Percentiles rank a stretch among this genome's conserved stretches.
These are phyloP conservation scores for Maniola hyperantus DNA, from an alignment of 2,888 invertebrate genomes.

Conservation along the genomic window DNA sequence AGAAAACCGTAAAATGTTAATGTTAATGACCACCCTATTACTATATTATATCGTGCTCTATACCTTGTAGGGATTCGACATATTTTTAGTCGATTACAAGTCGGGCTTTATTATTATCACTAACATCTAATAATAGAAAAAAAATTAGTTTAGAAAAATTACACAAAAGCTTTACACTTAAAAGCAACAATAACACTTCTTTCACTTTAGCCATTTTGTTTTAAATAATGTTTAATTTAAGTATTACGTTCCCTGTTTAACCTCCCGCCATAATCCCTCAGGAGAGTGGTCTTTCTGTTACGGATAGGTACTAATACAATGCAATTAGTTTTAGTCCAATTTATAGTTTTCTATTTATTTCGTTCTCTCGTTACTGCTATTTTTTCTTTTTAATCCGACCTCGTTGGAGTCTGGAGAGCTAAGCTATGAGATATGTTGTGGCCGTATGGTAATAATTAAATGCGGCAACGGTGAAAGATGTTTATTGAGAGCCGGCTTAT, in stretches of 20 bases:
- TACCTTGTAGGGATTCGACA: constrained; percentile 1
- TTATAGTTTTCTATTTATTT: constrained; percentile 14
- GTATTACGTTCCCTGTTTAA: neutral
- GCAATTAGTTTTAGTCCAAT: constrained; percentile 19
- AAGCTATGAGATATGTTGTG: too few relatives aligned
- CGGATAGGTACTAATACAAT: constrained; percentile 16
- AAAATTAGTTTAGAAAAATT: neutral
- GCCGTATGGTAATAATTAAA: too few relatives aligned
- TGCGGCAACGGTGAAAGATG: too few relatives aligned
- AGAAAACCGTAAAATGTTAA: constrained; percentile 24
- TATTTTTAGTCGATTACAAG: neutral
- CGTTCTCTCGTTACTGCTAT: neutral
- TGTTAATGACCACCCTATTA: constrained; percentile 23
- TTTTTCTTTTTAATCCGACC: neutral
- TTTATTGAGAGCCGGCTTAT: too few relatives aligned
- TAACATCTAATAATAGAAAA: too few relatives aligned
- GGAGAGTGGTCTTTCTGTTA: constrained; percentile 14
- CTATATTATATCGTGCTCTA: constrained; percentile 2
- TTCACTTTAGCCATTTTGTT: neutral
- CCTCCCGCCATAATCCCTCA: constrained; percentile 8
- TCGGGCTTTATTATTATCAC: too few relatives aligned
- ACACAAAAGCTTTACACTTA: neutral
- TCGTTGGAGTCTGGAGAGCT: neutral
- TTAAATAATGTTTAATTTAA: constrained; percentile 4
- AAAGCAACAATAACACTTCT: neutral